Percentiles rank a stretch among this genome's conserved stretches.
Conservation (phyloP, 2,113 vertebrate genomes). For the Glaucidium brasilianum region DNA sequence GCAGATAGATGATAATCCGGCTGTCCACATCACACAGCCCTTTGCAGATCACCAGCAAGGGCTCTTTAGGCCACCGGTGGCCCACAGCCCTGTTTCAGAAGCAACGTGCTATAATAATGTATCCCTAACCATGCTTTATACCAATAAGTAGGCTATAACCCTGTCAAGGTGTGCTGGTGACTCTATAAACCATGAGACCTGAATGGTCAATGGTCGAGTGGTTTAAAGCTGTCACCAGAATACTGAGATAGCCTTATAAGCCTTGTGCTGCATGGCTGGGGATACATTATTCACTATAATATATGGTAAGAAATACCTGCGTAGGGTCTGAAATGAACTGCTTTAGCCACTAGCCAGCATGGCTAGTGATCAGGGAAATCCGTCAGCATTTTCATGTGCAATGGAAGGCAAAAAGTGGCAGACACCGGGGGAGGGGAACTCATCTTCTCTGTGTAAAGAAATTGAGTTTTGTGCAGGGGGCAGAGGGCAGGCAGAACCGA, state of each 20-base stretch:
- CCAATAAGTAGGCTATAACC: conserved; percentile 70
- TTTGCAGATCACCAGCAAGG: conserved; percentile 42
- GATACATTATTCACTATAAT: conserved; percentile 71
- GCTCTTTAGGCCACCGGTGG: conserved; percentile 10
- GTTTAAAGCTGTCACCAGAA: conserved; percentile 73
- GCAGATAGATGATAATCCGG: not conserved
- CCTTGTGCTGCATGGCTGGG: conserved; percentile 67
- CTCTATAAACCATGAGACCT: conserved; percentile 73
- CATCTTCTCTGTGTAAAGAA: not conserved
- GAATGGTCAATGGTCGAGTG: conserved; percentile 73
- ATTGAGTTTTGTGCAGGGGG: not conserved
- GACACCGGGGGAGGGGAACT: not conserved
- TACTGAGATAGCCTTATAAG: conserved; percentile 71
- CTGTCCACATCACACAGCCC: not conserved
- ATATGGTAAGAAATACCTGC: conserved; percentile 67
- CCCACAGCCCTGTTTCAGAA: conserved; percentile 39
- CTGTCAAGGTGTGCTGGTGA: conserved; percentile 72
- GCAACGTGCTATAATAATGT: conserved; percentile 66
- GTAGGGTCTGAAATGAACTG: conserved; percentile 62
- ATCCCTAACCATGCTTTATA: conserved; percentile 72
- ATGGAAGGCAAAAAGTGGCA: not conserved
- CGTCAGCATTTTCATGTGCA: conserved; percentile 53
- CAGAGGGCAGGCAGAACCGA: not conserved
- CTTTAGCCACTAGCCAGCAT: conserved; percentile 68
- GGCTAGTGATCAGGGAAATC: conserved; percentile 61